These are phyloP conservation scores for Idaea straminata DNA, from an alignment of 2,888 invertebrate genomes.

Conservation along the genomic window DNA sequence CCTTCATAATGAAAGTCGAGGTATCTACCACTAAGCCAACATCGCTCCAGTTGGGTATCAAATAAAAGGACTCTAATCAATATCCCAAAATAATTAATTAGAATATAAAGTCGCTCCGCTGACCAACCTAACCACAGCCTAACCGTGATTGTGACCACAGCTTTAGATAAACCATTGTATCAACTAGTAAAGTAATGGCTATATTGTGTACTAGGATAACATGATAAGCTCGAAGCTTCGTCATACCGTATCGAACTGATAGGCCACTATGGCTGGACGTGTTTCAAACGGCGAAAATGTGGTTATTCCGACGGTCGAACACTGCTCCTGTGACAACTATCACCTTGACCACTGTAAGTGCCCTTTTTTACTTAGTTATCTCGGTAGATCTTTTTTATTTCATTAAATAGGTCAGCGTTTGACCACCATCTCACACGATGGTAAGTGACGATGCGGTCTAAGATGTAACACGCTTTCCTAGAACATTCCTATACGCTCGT, in stretches of 20 bases:
- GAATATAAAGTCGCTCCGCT: background rate
- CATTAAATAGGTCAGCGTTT: too few species aligned
- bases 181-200: slow-evolving; percentile 50
- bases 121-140: background rate
- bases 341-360: slow-evolving; percentile 45
- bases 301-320: slow-evolving; percentile 51
- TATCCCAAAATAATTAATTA: too few species aligned
- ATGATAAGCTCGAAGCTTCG: slow-evolving; percentile 32
- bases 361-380: too few species aligned
- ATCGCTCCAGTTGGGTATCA: too few species aligned
- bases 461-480: too few species aligned
- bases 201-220: slow-evolving; percentile 50
- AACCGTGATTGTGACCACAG: slow-evolving; percentile 7
- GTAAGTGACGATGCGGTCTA: too few species aligned
- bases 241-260: slow-evolving; percentile 16
- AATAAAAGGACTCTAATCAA: too few species aligned
- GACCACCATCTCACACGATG: too few species aligned
- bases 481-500: too few species aligned
- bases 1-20: too few species aligned
- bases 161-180: slow-evolving; percentile 28
- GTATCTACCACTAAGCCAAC: too few species aligned
- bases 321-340: slow-evolving; percentile 47
- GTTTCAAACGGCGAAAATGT: slow-evolving; percentile 2
- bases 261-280: slow-evolving; percentile 25
- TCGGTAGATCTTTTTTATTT: too few species aligned